Percentiles rank a stretch among this genome's conserved stretches.
Evolutionary conservation across 1,140 invertebrate species (phyloP).

Genomic region (Cotesia chilonis): DNA sequence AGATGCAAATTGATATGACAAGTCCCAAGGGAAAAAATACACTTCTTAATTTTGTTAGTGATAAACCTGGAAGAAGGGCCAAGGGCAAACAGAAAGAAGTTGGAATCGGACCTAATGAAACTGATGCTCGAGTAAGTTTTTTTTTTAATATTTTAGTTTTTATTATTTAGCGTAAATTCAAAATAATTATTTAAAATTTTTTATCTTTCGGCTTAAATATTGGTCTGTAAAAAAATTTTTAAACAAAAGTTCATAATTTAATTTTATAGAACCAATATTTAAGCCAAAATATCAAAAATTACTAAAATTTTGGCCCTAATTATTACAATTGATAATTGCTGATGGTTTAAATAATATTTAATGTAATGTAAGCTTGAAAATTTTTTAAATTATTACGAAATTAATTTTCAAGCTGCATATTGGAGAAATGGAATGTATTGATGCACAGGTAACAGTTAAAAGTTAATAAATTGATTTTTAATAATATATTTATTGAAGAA

Average conservation of each 20-base stretch:
- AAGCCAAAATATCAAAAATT: too few relatives aligned
- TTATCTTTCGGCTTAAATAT: too few relatives aligned
- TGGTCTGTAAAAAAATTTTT: too few relatives aligned
- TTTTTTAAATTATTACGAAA: slow-evolving; percentile 36
- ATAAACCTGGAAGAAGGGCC: slow-evolving; percentile 56
- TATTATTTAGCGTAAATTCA: slow-evolving; percentile 10
- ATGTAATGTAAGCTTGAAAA: background rate
- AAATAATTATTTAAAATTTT: slow-evolving; percentile 10
- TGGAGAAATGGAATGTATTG: slow-evolving; percentile 71
- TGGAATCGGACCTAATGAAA: slow-evolving; percentile 70
- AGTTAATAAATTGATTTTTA: background rate
- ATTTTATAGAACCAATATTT: too few relatives aligned
- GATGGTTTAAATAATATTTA: slow-evolving; percentile 23
- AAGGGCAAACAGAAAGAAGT: slow-evolving; percentile 67
- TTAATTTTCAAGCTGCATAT: slow-evolving; percentile 70
- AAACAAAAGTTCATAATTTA: too few relatives aligned
- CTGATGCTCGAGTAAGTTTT: slow-evolving; percentile 69
- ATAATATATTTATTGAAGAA: too few relatives aligned
- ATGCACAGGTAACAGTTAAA: slow-evolving; percentile 69
- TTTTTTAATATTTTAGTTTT: slow-evolving; percentile 31
- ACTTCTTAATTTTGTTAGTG: slow-evolving; percentile 60
- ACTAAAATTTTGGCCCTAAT: too few relatives aligned
- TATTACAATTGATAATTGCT: slow-evolving; percentile 6
- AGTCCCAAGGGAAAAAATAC: slow-evolving; percentile 65
- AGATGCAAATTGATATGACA: slow-evolving; percentile 70